A percentile compares a stretch with the other conserved stretches of the same genome.
These are phyloP conservation scores for Pontoporia blainvillei DNA, from an alignment of 2,113 vertebrate species.

Conservation along the genomic window DNA sequence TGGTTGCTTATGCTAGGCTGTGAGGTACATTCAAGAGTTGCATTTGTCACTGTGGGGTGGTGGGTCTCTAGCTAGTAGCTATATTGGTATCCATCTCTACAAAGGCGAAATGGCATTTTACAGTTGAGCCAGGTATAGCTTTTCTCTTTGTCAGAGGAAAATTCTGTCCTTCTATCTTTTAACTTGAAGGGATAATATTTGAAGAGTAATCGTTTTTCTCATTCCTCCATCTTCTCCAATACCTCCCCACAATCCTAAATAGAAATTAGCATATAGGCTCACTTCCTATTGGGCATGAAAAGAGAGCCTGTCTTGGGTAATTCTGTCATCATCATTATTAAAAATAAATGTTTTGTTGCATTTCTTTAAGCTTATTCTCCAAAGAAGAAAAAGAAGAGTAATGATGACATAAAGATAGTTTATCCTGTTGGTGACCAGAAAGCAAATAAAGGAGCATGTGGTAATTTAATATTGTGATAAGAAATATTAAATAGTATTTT, in stretches of 20 bases:
- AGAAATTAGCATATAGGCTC: background rate
- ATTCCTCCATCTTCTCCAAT: background rate
- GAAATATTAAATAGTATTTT: background rate
- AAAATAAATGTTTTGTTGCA: conserved; percentile 26
- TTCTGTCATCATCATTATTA: background rate
- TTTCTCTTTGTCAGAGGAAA: background rate
- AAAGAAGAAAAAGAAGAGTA: conserved; percentile 60
- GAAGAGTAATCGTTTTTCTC: background rate
- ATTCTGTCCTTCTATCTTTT: background rate
- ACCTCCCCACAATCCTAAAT: background rate
- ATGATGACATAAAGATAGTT: conserved; percentile 29
- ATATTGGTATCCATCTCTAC: background rate
- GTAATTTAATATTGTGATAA: conserved; percentile 45
- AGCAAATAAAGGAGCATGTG: background rate
- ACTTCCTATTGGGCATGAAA: background rate
- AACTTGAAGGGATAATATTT: background rate
- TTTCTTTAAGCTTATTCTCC: conserved; percentile 52
- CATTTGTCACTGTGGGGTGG: background rate
- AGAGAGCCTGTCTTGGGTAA: background rate
- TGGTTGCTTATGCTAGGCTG: background rate
- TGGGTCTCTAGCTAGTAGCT: background rate
- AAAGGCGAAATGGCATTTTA: background rate
- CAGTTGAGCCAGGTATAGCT: background rate
- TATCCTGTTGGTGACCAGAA: background rate
- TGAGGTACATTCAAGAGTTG: background rate